Conservation (phyloP, 1,140 invertebrate genomes). For the Rhagoletis zephyria region DNA sequence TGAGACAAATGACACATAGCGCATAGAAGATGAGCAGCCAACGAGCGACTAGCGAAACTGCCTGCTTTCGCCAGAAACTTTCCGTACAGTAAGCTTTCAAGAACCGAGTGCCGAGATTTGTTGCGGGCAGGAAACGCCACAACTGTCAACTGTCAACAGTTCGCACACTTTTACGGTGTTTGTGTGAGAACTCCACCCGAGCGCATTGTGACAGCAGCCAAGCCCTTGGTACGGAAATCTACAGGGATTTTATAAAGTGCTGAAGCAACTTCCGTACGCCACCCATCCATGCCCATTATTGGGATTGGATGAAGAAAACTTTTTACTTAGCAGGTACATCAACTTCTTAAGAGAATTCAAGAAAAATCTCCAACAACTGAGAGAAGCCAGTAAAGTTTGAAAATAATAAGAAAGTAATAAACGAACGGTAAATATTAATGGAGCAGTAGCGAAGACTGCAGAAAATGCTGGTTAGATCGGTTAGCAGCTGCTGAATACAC, state of each 20-base stretch:
- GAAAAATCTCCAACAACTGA: conserved; percentile 4
- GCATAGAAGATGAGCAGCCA: not conserved
- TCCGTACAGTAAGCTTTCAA: not conserved
- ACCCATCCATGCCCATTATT: not conserved
- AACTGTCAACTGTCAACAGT: not conserved
- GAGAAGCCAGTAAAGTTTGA: not conserved
- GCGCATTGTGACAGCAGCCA: too few species aligned
- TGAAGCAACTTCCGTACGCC: not conserved
- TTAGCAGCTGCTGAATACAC: not conserved
- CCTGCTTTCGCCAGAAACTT: not conserved
- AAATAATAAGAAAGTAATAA: conserved; percentile 50
- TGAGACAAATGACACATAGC: conserved; percentile 26
- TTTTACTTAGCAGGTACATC: not conserved
- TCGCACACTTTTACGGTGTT: too few species aligned
- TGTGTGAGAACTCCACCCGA: too few species aligned
- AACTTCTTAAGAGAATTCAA: conserved; percentile 29
- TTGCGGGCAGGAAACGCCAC: not conserved
- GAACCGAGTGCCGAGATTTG: not conserved
- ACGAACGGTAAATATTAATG: conserved; percentile 41
- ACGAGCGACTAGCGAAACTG: not conserved
- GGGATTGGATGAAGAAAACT: conserved; percentile 1
- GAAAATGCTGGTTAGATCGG: not conserved
- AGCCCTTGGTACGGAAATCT: too few species aligned
- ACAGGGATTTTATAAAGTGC: too few species aligned
- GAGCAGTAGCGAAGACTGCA: not conserved